Conservation (phyloP, 2,113 vertebrate species). For the Taxidea taxus region DNA sequence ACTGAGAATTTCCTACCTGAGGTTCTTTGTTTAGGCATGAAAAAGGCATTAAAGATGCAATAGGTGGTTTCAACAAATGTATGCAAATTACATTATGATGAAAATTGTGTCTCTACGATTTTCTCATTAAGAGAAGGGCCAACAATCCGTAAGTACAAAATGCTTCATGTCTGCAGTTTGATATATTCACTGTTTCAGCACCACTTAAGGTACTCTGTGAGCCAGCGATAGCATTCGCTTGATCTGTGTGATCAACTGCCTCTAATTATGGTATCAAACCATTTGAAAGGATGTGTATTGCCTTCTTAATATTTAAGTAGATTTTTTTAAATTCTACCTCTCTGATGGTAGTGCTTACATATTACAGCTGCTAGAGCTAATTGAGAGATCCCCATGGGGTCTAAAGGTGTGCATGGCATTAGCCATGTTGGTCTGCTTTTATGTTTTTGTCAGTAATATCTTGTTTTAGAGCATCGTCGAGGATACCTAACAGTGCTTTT, state of each 20-base stretch:
- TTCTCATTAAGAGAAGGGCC: constrained; percentile 47
- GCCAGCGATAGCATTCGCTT: not conserved
- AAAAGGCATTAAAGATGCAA: not conserved
- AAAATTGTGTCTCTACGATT: constrained; percentile 56
- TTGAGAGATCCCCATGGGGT: not conserved
- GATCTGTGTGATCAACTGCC: constrained; percentile 11
- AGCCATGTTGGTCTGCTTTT: not conserved
- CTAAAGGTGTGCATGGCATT: not conserved
- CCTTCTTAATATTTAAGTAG: constrained; percentile 60
- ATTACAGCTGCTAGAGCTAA: constrained; percentile 17
- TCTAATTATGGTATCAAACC: constrained; percentile 39
- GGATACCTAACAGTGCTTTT: not conserved
- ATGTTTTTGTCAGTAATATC: not conserved
- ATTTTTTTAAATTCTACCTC: constrained; percentile 36
- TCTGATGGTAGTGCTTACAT: not conserved
- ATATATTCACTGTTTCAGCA: not conserved
- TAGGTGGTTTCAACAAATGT: constrained; percentile 45
- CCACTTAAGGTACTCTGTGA: not conserved
- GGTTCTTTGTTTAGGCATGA: not conserved
- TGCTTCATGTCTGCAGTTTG: not conserved
- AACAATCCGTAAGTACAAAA: constrained; percentile 19
- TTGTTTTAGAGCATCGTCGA: not conserved
- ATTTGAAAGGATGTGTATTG: constrained; percentile 26
- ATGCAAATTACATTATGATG: constrained; percentile 52
- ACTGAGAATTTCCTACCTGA: not conserved